Base-by-base conservation (phyloP, 2,888 invertebrate genomes). In the Mystacides longicornis region DNA sequence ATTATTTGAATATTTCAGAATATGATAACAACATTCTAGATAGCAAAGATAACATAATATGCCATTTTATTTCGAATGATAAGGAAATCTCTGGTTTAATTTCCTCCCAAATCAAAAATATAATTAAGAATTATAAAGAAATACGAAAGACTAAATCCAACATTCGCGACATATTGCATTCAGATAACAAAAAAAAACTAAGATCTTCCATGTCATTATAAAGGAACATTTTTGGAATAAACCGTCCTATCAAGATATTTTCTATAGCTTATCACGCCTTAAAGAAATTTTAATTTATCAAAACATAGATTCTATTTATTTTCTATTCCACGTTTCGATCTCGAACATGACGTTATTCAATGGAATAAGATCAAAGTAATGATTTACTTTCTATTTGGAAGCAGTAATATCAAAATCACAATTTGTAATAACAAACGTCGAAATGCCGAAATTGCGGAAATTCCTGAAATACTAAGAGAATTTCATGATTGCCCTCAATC, bases 191-290 rank as follows among this genome's bases (percentile, higher is more conserved):
- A 18, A 23, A 18, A n/a, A n/a, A 16, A n/a, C 5, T 22, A 51
- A 45, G 11, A n/a, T 51, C 9, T 51, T 23, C 18, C 43, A 51
- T 51, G 11, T 43, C 58, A 49, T 51, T 23, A 23, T 60, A 52
- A 59, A 42, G 47, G 11, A 59, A 61, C 49, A 62, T 54, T 62
- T 57, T 60, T 51, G 51, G 51, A 62, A 64, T 48, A 62, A 59
- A 51, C 55, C 60, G 19, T 51, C 53, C 7, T 63, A 64, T 55
- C 54, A 62, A 59, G 58, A 64, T 58, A 46, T 63, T 49, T 64
- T 63, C 56, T 46, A 62, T 48, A 52, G 49, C 37, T 22, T 62
- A 20, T 59, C 57, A 50, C 51, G 20, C 50, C 49, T 52, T 22
- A 51, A 46, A 48, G 52, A 55, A 9, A 19, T 45, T 20, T 52